Evolutionary conservation across 2,797 vertebrate genomes (phyloP), one percentile per base, ranked within the genome.

Genomic region (Rhynchotus rufescens): DNA sequence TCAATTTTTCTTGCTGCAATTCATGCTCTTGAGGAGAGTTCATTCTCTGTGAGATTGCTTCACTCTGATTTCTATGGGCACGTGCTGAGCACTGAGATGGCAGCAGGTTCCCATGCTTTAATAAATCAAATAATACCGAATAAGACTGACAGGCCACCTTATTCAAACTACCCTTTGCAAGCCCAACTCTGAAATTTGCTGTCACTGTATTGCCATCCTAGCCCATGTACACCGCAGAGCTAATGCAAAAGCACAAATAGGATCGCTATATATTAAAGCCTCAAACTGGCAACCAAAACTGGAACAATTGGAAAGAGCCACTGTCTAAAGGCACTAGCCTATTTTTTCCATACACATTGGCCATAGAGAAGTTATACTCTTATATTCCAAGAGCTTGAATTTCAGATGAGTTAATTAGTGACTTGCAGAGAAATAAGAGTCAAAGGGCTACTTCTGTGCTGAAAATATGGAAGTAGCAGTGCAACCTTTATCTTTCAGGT

Each of bases 1-100:
- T 85, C 93, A 28, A 78, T 93, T 92, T 78, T 95, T 94, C 94
- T 95, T 86, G 72, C 86, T 77, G 68, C 84, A 82, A 78, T 94
- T 95, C 71, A 23, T 54, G 84, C 90, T 32, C 62, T 72, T 66
- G 67, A 78, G 91, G n/a, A 47, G 88, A 91, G 92, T 87, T 89
- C 88, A 78, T 85, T 95, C 25, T 49, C 89, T 74, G 34, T 40
- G 80, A 68, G 89, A 84, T n/a, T 66, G 88, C 80, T 96, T 93
- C 94, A 84, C 81, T 84, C 84, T 77, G 81, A 95, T 71, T 94
- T 90, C 95, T 85, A 81, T 10, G 88, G 95, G 91, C 68, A 84
- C 7, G 64, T 71, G 88, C 15, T 88, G 80, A 13, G 71, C 2
- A 26, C 59, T 1, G 67, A 64, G 74, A 69, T 16, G 66, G 84